Conservation (phyloP, 2,888 invertebrate species). For the Rosalia funebris region DNA sequence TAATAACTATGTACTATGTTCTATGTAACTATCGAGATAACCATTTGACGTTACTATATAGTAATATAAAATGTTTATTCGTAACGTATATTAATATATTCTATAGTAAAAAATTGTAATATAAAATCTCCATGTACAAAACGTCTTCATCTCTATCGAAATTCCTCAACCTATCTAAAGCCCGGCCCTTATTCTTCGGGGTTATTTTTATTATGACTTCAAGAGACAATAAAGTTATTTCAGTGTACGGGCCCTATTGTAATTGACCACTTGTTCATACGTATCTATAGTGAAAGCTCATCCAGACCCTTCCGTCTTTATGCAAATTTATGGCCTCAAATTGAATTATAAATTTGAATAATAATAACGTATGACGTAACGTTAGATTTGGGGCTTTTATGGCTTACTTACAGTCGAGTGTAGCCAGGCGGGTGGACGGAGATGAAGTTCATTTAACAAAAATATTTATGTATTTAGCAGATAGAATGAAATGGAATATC, state of each 20-base stretch:
- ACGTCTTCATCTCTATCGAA: background rate
- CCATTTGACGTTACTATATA: too few relatives aligned
- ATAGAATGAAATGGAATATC: too few relatives aligned
- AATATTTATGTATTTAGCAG: background rate
- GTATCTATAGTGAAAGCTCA: constrained; percentile 42
- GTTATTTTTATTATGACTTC: constrained; percentile 23
- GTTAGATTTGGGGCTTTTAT: constrained; percentile 62
- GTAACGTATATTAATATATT: too few relatives aligned
- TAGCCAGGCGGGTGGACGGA: constrained; percentile 26
- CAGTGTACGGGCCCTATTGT: constrained; percentile 44
- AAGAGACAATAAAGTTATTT: constrained; percentile 42
- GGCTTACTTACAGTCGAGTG: constrained; percentile 58
- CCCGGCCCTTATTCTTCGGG: constrained; percentile 1
- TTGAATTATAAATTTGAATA: constrained; percentile 66
- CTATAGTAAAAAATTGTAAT: too few relatives aligned
- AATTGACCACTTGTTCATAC: constrained; percentile 59
- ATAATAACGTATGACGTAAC: constrained; percentile 63
- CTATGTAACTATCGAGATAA: too few relatives aligned
- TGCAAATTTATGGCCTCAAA: constrained; percentile 65
- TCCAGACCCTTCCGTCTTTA: constrained; percentile 61
- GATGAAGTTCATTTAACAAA: background rate
- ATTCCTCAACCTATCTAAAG: background rate
- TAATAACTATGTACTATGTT: too few relatives aligned
- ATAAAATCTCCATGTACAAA: too few relatives aligned
- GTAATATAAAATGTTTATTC: too few relatives aligned